Evolutionary conservation across 1,140 invertebrate species (phyloP).

Genomic region (Chymomyza costata): DNA sequence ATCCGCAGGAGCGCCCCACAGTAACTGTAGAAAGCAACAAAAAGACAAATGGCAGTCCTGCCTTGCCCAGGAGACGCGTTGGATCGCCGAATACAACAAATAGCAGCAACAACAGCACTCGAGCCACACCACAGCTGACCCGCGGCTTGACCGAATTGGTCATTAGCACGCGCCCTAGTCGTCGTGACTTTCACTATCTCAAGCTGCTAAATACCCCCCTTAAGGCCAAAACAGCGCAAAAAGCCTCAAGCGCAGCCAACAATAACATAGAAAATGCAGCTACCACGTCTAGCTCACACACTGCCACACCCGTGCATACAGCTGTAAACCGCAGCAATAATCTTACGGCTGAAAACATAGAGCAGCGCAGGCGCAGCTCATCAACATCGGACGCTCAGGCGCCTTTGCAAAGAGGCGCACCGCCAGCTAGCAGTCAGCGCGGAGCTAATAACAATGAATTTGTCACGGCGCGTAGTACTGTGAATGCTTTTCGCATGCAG

Average conservation of each 20-base stretch:
- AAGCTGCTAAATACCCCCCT: slow-evolving; percentile 47
- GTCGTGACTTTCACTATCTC: slow-evolving; percentile 61
- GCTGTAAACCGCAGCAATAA: slow-evolving; percentile 20
- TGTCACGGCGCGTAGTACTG: slow-evolving; percentile 24
- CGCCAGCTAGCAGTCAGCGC: slow-evolving; percentile 29
- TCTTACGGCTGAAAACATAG: slow-evolving; percentile 38
- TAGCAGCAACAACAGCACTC: slow-evolving; percentile 1
- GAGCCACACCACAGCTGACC: slow-evolving; percentile 44
- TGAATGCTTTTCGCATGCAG: slow-evolving; percentile 51
- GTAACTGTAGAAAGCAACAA: slow-evolving; percentile 13
- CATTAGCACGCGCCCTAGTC: slow-evolving; percentile 65
- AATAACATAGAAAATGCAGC: slow-evolving; percentile 47
- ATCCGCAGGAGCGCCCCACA: neutral
- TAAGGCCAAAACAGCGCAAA: slow-evolving; percentile 37
- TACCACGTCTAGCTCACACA: slow-evolving; percentile 13
- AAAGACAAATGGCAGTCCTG: slow-evolving; percentile 37
- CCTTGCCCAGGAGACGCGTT: slow-evolving; percentile 37
- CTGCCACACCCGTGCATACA: slow-evolving; percentile 4
- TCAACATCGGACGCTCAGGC: slow-evolving; percentile 73
- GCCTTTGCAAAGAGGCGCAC: slow-evolving; percentile 36
- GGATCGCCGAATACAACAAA: slow-evolving; percentile 13
- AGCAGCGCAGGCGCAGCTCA: slow-evolving; percentile 73
- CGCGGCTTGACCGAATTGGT: slow-evolving; percentile 69
- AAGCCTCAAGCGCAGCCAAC: slow-evolving; percentile 29
- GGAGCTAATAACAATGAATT: slow-evolving; percentile 69